Conservation (phyloP, 2,888 invertebrate genomes). For the Sussaba pulchella region DNA sequence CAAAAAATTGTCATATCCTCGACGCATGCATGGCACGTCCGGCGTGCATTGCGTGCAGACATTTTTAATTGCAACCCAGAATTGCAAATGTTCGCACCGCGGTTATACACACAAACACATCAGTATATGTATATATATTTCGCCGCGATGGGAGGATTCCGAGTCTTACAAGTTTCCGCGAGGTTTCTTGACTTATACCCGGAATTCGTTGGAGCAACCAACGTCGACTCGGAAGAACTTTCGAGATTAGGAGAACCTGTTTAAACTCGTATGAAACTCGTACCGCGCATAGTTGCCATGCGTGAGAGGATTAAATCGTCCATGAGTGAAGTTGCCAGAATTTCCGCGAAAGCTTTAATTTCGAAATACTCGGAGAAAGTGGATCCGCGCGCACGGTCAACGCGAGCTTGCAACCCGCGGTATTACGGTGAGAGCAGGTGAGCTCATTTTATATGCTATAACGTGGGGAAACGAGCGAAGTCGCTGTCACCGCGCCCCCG, state of each 20-base stretch:
- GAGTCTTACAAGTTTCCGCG: background rate
- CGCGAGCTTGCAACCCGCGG: constrained; percentile 25
- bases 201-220: background rate
- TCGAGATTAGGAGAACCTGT: constrained; percentile 10
- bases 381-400: constrained; percentile 44
- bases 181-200: background rate
- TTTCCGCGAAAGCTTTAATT: constrained; percentile 46
- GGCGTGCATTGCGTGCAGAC: constrained; percentile 75
- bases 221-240: background rate
- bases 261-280: constrained; percentile 25
- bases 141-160: constrained; percentile 24
- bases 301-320: constrained; percentile 48
- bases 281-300: constrained; percentile 1
- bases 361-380: constrained; percentile 56
- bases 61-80: constrained; percentile 71
- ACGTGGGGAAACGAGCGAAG: background rate
- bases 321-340: constrained; percentile 34
- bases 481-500: constrained; percentile 29
- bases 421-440: constrained; percentile 5
- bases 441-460: constrained; percentile 22
- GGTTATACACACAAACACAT: background rate
- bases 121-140: background rate
- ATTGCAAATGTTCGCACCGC: constrained; percentile 64
- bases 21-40: constrained; percentile 66
- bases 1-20: constrained; percentile 70